Conservation (phyloP, 2,113 vertebrate species). For the Neodon shergylaensis region DNA sequence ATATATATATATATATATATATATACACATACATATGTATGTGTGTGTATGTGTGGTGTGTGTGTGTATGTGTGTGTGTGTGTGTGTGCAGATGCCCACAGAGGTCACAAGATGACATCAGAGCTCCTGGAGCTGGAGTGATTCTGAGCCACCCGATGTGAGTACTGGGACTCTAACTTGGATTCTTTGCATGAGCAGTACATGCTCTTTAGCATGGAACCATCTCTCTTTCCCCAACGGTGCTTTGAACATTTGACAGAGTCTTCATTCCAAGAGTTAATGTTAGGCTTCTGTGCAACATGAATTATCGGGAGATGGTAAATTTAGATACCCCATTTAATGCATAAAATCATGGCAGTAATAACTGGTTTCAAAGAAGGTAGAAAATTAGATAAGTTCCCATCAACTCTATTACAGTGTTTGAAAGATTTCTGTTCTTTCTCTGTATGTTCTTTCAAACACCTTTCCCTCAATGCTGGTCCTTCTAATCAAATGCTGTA, state of each 20-base stretch:
- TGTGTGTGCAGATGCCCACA: background rate
- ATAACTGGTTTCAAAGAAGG: slow-evolving; percentile 23
- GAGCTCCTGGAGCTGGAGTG: too few relatives aligned
- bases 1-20: background rate
- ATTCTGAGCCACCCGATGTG: background rate
- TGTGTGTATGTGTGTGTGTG: background rate
- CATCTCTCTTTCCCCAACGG: too few relatives aligned
- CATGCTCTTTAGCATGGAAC: background rate
- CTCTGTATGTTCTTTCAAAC: background rate
- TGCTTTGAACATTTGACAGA: background rate
- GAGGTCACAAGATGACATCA: background rate
- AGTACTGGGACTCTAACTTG: background rate
- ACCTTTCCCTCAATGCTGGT: background rate
- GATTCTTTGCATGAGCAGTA: too few relatives aligned
- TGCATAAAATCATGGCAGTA: slow-evolving; percentile 49
- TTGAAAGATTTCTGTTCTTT: background rate
- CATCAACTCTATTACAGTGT: background rate
- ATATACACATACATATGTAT: too few relatives aligned
- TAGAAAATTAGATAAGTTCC: slow-evolving; percentile 15
- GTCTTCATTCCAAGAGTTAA: slow-evolving; percentile 40
- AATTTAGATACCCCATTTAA: slow-evolving; percentile 38
- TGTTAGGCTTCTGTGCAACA: background rate
- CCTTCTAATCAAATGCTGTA: background rate
- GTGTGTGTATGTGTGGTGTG: background rate
- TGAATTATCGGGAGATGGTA: slow-evolving; percentile 8